Base-by-base conservation (phyloP, 2,797 vertebrate genomes). In the Brachyalestes nurse region DNA sequence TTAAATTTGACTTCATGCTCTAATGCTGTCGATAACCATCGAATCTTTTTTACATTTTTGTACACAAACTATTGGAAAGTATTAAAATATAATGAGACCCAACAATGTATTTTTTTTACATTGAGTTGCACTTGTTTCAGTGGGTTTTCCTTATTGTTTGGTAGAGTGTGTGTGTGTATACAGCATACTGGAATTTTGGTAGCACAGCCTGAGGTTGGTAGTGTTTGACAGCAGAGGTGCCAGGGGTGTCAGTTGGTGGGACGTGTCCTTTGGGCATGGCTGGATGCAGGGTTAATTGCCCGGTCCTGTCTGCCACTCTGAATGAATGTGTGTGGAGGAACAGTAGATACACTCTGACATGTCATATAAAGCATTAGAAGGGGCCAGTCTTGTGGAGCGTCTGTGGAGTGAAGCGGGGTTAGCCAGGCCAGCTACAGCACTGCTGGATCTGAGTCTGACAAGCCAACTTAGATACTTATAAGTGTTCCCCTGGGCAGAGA, bases 201-300 rank as follows among this genome's bases (percentile, higher is more conserved):
- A 14, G 72, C 45, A 25, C 7, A 40, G 19, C 28, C 71, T 73
- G 47, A 57, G 28, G 16, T 57, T 42, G 53, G 51, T 17, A 58
- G 34, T 42, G 53, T 73, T 73, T 73, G 74, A 80, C 40, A 78
- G 53, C 13, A 49, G 49, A 60, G 40, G 23, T 42, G 51, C 51
- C 28, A 79, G 71, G 49, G 73, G 40, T 82, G 75, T 65, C 47
- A 61, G 28, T 72, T n/a, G 34, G 65, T 75, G 65, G 72, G 70
- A 66, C 57, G 28, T 79, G 65, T 75, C 66, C 38, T 72, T 17
- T 61, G n/a, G 64, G 55, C 38, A 13, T 75, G 73, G 45, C 19
- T 64, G 64, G 38, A 64, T 75, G 60, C 70, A 82, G 79, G 75
- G 72, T 79, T 84, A 84, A 85, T 82, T 71, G 53, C 72, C 58